Base-by-base conservation (phyloP, 2,888 invertebrate species). In the Drosophila koepferae region DNA sequence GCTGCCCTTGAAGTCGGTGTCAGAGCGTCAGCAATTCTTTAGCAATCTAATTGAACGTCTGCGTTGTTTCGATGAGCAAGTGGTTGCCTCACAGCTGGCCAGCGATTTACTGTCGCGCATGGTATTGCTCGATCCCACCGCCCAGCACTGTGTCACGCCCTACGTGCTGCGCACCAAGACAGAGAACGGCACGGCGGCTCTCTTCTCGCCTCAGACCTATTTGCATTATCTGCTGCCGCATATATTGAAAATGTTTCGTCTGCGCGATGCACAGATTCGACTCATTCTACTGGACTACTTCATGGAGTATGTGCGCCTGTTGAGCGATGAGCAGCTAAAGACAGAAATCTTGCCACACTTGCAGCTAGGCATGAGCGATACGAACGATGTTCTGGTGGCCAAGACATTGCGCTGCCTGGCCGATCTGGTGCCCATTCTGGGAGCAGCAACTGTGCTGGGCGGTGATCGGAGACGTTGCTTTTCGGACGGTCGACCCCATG, bases 361-460 rank as follows among this genome's bases (percentile, higher is more conserved):
- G 60, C 94, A 98, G 44, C 94, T 97, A 41, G 98, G 98, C 5
- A 96, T 98, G 80, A 96, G 97, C 92, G 98, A 98, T 90, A 96
- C 95, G 2, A 96, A 97, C 92, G 97, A 98, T 91, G 94, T 94
- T 63, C 93, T 98, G 72, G 98, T 98, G 0, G 95, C 96, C 34
- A 95, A 96, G 68, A 98, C 98, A 14, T 93, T 98, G 56, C 95
- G 95, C 65, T 96, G 97, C 61, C 93, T 98, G 67, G 97, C 98
- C 66, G 96, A 97, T 88, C 93, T 98, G 66, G 96, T 98, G 31
- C 97, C 97, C 1, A 95, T 98, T 74, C 94, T 92, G 38, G 98
- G 98, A 16, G 96, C 97, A 16, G 94, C 96, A n/a, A 94, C 96
- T 23, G 97, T 98, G 0, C 96, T 98, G 51, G 97, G 98, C 4